Evolutionary conservation across 2,888 invertebrate species (phyloP), one percentile per base, ranked within the genome.

Genomic region (Lypha dubia): DNA sequence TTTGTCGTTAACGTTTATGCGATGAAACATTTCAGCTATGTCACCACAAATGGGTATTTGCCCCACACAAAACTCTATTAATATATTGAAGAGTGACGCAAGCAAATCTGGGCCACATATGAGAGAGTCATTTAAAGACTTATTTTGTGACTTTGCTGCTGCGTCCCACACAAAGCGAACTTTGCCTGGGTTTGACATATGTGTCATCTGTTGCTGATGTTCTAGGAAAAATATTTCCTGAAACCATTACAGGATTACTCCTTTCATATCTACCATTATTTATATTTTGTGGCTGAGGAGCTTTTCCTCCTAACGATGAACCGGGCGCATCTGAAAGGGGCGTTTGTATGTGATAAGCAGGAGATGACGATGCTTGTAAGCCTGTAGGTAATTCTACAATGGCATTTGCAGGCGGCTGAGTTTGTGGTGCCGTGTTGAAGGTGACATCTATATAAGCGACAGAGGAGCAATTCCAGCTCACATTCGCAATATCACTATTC

Each of bases 51-150:
- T 51, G 2, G 11, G 24, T 20, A 63, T 44, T 44, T 44, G 24
- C 2, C 62, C 24, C 1, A 24, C 44, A 17, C 60, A 28, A 20
- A 67, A 67, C 7, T 51, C 68, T 4, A 68, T 68, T 38, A 68
- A 68, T 15, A 70, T 41, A 5, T 51, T 51, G 9, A 67, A 51
- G 5, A 67, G 35, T 13, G 51, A 15, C 0, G 17, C 22, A 7
- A 51, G 22, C 15, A 51, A 11, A 38, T 28, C 70, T 0, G 56
- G 24, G 22, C 70, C 41, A 44, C 70, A 17, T 2, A 56, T 8
- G 24, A 17, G 13, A 56, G n/a, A 56, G 5, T n/a, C 41, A 17
- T 56, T 70, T 24, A 56, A 13, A n/a, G 70, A 41, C 20, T 70
- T 41, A 8, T 56, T 41, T 4, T 51, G 35, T 22, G 51, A 32